phyloP scores from a whole-genome alignment of 2,888 invertebrate species.

The Nomada ruficornis region DNA sequence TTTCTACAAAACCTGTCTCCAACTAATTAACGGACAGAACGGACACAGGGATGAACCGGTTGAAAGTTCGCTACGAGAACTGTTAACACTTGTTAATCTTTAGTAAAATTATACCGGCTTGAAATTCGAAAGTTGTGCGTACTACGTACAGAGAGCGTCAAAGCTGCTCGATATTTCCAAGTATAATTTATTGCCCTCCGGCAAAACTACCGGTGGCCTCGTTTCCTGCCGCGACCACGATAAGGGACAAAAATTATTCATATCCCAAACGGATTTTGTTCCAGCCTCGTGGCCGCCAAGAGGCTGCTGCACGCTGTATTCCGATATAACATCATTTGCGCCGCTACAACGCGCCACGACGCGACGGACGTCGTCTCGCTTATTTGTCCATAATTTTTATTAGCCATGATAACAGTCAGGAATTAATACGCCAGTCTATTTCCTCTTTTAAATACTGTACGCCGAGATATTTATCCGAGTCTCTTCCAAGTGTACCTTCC shows the following conservation, averaged over 20 bases:
- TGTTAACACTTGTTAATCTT: slow-evolving; percentile 59
- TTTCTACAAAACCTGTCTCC: background rate
- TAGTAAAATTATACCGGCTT: slow-evolving; percentile 45
- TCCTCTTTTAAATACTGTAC: background rate
- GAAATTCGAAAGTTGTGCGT: slow-evolving; percentile 50
- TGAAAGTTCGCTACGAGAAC: slow-evolving; percentile 36
- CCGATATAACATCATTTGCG: slow-evolving; percentile 20
- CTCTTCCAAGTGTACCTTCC: slow-evolving; percentile 30
- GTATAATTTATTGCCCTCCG: slow-evolving; percentile 69
- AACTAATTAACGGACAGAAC: slow-evolving; percentile 35
- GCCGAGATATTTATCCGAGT: background rate
- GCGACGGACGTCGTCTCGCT: background rate
- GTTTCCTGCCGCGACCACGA: slow-evolving; percentile 58
- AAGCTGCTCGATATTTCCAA: slow-evolving; percentile 65
- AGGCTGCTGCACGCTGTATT: slow-evolving; percentile 2
- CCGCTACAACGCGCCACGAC: background rate
- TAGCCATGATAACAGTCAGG: slow-evolving; percentile 4
- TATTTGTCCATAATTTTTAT: slow-evolving; percentile 39
- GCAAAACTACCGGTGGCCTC: slow-evolving; percentile 55
- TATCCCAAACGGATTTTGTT: slow-evolving; percentile 66
- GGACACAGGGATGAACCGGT: background rate
- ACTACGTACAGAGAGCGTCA: slow-evolving; percentile 33
- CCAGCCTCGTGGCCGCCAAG: slow-evolving; percentile 14
- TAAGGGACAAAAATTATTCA: slow-evolving; percentile 72
- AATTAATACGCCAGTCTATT: background rate